A percentile compares a stretch with the other conserved stretches of the same genome.
Conservation (phyloP, 2,113 vertebrate genomes). For the Cromileptes altivelis region DNA sequence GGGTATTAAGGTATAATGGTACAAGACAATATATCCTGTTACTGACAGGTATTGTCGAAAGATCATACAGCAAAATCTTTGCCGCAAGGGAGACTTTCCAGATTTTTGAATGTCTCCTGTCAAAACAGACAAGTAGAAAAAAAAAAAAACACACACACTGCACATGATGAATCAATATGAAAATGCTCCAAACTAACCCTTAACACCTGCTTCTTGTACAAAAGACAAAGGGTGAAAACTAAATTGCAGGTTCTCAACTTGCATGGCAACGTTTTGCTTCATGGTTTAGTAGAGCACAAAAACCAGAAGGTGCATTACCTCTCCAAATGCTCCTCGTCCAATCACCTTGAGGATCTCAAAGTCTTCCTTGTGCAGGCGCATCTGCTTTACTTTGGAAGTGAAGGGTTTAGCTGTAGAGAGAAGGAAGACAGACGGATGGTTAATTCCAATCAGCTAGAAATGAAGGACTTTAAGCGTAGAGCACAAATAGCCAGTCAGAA, state of each 20-base stretch:
- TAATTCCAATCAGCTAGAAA: neutral
- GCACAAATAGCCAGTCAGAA: neutral
- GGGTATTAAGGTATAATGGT: neutral
- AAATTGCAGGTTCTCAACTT: constrained; percentile 16
- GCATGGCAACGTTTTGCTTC: neutral
- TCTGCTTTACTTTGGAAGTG: constrained; percentile 97
- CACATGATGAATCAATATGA: neutral
- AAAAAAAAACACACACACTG: neutral
- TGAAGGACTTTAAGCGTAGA: neutral
- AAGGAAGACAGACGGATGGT: constrained; percentile 47
- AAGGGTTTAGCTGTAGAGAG: constrained; percentile 94
- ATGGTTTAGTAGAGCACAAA: neutral
- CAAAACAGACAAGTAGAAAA: constrained; percentile 14
- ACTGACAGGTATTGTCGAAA: neutral
- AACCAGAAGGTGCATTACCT: constrained; percentile 87
- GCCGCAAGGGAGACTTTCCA: constrained; percentile 3
- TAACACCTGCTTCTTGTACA: constrained; percentile 17
- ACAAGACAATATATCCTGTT: constrained; percentile 11
- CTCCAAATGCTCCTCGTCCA: constrained; percentile 98
- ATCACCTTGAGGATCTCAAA: constrained; percentile 99
- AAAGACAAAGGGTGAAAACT: neutral
- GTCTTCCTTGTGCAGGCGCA: constrained; percentile 98
- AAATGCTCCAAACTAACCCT: constrained; percentile 10
- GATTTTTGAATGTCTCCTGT: neutral
- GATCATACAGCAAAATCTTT: neutral